These are phyloP conservation scores for Alosa alosa DNA, from an alignment of 2,113 vertebrate species.

Conservation along the genomic window DNA sequence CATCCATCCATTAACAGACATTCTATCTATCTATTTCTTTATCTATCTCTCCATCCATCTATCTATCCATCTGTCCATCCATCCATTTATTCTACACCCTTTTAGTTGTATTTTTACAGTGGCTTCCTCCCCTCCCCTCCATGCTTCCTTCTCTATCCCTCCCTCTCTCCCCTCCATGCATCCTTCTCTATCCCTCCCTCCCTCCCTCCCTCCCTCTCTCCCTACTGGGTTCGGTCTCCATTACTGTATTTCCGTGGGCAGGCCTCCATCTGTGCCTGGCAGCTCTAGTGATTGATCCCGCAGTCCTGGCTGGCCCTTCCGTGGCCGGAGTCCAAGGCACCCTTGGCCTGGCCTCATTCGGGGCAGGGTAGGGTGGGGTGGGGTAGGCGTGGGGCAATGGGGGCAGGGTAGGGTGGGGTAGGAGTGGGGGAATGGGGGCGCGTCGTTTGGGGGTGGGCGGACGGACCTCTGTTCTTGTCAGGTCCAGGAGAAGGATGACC, in stretches of 20 bases:
- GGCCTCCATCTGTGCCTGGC: constrained; percentile 33
- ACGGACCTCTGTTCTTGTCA: constrained; percentile 51
- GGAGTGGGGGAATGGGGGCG: neutral
- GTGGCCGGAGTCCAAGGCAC: constrained; percentile 41
- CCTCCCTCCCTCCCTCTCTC: constrained; percentile 23
- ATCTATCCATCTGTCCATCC: neutral
- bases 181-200: neutral
- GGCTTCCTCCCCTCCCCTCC: neutral
- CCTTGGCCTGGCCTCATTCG: constrained; percentile 44
- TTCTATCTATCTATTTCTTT: too few species aligned
- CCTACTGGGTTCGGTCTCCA: constrained; percentile 48
- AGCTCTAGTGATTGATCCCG: constrained; percentile 49
- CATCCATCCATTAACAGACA: neutral
- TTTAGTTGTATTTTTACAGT: neutral
- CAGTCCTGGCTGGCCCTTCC: constrained; percentile 29
- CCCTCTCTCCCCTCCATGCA: constrained; percentile 13
- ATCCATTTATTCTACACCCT: neutral
- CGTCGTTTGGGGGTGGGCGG: constrained; percentile 11
- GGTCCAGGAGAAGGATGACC: constrained; percentile 55
- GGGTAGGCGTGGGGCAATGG: neutral
- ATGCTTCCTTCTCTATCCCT: neutral
- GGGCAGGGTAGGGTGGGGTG: neutral
- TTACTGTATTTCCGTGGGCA: constrained; percentile 48
- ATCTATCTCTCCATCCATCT: neutral
- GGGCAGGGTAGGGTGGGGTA: neutral